phyloP scores from a whole-genome alignment of 1,140 invertebrate genomes.

The Platyscapa corneri region DNA sequence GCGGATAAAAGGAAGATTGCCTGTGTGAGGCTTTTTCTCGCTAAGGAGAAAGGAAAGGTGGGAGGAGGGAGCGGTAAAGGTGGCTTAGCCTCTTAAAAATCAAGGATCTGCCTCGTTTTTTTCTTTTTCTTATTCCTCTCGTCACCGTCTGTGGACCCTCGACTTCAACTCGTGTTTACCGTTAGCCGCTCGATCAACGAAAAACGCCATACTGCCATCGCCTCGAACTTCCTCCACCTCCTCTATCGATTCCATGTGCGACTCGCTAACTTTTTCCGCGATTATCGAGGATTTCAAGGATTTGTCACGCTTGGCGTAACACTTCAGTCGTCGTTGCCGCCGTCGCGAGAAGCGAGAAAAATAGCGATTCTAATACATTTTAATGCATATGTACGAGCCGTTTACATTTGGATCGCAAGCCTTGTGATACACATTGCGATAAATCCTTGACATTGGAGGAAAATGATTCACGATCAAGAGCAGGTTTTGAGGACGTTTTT shows the following conservation, averaged over 20 bases:
- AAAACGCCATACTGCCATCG: neutral
- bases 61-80: neutral
- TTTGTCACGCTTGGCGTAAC: slow-evolving; percentile 3
- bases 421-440: neutral
- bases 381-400: neutral
- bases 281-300: slow-evolving; percentile 11
- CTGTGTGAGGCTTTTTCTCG: no score
- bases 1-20: neutral
- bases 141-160: no score
- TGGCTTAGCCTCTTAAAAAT: neutral
- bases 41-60: no score
- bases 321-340: neutral
- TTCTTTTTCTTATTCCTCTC: neutral
- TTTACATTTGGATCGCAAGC: neutral
- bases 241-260: neutral
- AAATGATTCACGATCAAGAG: slow-evolving; percentile 48
- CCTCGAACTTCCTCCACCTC: neutral
- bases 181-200: slow-evolving; percentile 4
- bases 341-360: neutral
- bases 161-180: neutral
- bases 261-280: neutral
- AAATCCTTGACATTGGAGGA: slow-evolving; percentile 43
- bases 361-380: slow-evolving; percentile 3
- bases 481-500: slow-evolving; percentile 10
- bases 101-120: neutral